Percentiles rank a stretch among this genome's conserved stretches.
Conservation (phyloP, 2,797 vertebrate genomes). For the Perdix hodgsoniae region DNA sequence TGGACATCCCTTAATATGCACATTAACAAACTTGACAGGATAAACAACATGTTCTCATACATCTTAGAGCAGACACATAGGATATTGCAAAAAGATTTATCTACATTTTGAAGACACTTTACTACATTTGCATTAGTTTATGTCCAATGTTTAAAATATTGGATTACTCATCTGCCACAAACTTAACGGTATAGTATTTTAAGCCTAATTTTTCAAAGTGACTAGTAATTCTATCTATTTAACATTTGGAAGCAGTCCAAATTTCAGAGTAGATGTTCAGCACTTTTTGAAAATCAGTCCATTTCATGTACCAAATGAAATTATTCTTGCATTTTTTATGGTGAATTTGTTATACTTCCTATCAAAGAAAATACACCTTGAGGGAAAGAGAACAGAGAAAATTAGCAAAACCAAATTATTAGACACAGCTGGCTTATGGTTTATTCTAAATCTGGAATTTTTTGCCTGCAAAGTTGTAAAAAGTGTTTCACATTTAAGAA, state of each 20-base stretch:
- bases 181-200: slow-evolving; percentile 52
- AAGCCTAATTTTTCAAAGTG: slow-evolving; percentile 52
- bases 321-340: background rate
- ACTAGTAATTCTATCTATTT: slow-evolving; percentile 39
- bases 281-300: slow-evolving; percentile 18
- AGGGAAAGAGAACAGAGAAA: background rate
- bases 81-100: slow-evolving; percentile 55
- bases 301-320: background rate
- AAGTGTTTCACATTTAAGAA: background rate
- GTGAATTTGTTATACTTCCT: background rate
- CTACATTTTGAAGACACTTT: slow-evolving; percentile 46
- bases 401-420: background rate
- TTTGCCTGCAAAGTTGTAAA: background rate
- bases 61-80: background rate
- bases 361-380: background rate
- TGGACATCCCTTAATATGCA: background rate
- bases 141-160: slow-evolving; percentile 26
- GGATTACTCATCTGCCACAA: slow-evolving; percentile 43
- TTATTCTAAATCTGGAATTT: background rate
- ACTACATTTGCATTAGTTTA: slow-evolving; percentile 59
- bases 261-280: slow-evolving; percentile 44
- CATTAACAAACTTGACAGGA: slow-evolving; percentile 15
- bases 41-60: slow-evolving; percentile 24
- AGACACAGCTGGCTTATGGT: background rate
- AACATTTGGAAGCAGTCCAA: slow-evolving; percentile 44